Base-by-base conservation (phyloP, 2,113 vertebrate species). In the Megaceryle maxima region DNA sequence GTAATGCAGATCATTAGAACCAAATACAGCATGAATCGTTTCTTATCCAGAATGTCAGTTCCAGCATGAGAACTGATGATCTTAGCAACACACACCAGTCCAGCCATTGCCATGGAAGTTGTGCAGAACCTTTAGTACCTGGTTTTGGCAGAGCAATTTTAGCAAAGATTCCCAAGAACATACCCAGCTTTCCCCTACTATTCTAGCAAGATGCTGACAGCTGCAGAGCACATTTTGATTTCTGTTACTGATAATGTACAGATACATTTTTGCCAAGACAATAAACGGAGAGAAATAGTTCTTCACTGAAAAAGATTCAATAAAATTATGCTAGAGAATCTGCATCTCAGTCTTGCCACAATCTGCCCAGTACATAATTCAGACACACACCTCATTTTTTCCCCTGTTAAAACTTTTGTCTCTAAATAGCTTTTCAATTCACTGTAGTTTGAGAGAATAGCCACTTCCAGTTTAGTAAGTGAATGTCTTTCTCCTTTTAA, bases 11-110 rank as follows among this genome's bases (percentile, higher is more conserved):
- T 55, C 4, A n/a, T 67, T 22, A 39, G 56, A 79, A 46, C 3
- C 19, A 72, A 82, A n/a, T 10, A 72, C 0, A 0, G 41, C 33
- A 75, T 14, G n/a, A 76, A 33, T 16, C 0, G 0, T 18, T 87
- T 62, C 51, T 72, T 43, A 15, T 7, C 48, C 62, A 87, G 13
- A 78, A 55, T 21, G 5, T 13, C 75, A 68, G 28, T 14, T 55
- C n/a, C 39, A 18, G 62, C 2, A 0, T 33, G 51, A 50, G 50
- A 39, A 24, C 22, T 26, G 51, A 17, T 64, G 29, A 7, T 43
- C 37, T 64, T 25, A 51, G 73, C 22, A 43, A 18, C 11, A 44
- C 26, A 31, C 46, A 16, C 57, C 6, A 5, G 14, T 6, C 57
- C 72, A 73, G 53, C 35, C 43, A 13, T 5, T 41, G 44, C 44